Evolutionary conservation across 2,113 vertebrate genomes (phyloP).

Genomic region (Syrrhaptes paradoxus): DNA sequence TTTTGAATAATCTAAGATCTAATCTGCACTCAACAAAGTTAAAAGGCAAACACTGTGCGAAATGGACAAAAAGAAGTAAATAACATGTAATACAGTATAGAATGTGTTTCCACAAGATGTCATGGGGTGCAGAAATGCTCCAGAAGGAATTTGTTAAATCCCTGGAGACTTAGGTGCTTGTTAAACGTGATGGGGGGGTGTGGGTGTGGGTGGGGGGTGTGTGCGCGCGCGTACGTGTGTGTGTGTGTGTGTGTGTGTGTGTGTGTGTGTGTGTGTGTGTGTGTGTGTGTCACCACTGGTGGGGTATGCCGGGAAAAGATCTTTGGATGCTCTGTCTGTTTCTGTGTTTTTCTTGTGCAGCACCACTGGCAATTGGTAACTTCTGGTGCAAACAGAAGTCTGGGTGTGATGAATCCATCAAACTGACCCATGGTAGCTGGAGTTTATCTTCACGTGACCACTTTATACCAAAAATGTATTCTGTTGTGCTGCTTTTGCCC

Average conservation of each 20-base stretch:
- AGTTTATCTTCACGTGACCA: not conserved
- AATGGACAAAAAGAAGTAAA: not conserved
- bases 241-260: too few relatives aligned
- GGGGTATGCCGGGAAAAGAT: not conserved
- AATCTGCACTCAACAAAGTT: not conserved
- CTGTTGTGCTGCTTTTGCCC: not conserved
- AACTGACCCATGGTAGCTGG: rapidly evolving
- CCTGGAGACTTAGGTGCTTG: not conserved
- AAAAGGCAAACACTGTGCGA: not conserved
- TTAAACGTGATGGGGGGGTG: not conserved
- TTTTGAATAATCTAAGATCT: not conserved
- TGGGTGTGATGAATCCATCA: not conserved
- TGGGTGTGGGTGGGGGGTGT: too few relatives aligned
- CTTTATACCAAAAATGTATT: not conserved
- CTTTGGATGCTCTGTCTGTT: not conserved
- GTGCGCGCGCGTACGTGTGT: too few relatives aligned
- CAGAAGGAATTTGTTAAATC: not conserved
- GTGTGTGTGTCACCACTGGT: not conserved
- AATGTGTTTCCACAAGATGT: not conserved
- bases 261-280: too few relatives aligned
- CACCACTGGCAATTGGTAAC: not conserved
- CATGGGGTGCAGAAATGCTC: not conserved
- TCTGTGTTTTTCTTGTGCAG: not conserved
- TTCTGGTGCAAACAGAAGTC: not conserved
- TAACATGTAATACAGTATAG: not conserved